Evolutionary conservation across 2,113 vertebrate genomes (phyloP).

Genomic region (Conger conger): DNA sequence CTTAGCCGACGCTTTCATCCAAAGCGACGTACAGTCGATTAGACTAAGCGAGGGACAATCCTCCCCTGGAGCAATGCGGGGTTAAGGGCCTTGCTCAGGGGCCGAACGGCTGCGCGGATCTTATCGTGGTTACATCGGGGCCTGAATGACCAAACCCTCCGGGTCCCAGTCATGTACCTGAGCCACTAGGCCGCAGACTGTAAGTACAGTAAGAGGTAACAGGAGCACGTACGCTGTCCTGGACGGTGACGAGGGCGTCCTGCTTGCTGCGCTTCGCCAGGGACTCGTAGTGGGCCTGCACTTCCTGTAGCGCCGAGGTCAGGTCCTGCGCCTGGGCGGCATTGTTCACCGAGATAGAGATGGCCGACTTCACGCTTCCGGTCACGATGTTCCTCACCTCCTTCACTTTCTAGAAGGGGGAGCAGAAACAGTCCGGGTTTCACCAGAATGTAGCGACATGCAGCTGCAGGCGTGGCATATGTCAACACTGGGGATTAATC

Average conservation of each 20-base stretch:
- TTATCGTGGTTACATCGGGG: no score
- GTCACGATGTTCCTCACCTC: constrained; percentile 59
- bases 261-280: constrained; percentile 59
- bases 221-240: constrained; percentile 53
- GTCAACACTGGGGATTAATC: not conserved
- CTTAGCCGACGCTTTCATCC: no score
- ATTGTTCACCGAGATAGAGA: constrained; percentile 63
- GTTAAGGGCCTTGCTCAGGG: no score
- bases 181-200: no score
- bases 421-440: not conserved
- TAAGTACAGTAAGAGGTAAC: no score
- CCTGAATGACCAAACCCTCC: no score
- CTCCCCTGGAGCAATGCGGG: no score
- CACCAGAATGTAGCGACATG: not conserved
- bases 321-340: constrained; percentile 56
- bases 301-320: constrained; percentile 52
- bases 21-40: no score
- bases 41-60: no score
- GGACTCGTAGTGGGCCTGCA: constrained; percentile 59
- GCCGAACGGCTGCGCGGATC: no score
- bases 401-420: constrained; percentile 55
- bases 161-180: no score
- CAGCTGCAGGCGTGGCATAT: not conserved
- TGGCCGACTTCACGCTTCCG: constrained; percentile 54
- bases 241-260: constrained; percentile 55